Evolutionary conservation across 1,140 invertebrate genomes (phyloP).

Genomic region (Temnothorax longispinosus): DNA sequence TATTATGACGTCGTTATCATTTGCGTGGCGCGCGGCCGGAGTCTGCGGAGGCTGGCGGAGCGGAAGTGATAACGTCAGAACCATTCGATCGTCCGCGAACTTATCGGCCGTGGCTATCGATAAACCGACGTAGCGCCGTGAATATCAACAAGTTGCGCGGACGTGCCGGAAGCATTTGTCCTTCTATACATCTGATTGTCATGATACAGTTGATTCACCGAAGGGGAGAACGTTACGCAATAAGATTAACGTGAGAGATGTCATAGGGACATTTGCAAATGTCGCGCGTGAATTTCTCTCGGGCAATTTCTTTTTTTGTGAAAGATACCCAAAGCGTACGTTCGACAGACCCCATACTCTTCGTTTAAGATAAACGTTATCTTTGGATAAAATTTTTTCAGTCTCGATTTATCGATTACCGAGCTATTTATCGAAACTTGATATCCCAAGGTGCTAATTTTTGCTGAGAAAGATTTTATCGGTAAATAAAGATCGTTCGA

Average conservation of each 20-base stretch:
- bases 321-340: background rate
- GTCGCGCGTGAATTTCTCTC: background rate
- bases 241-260: background rate
- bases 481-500: background rate
- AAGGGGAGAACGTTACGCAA: background rate
- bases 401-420: background rate
- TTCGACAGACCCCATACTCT: background rate
- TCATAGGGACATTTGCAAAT: background rate
- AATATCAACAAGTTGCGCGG: slow-evolving; percentile 43
- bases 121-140: slow-evolving; percentile 8
- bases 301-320: background rate
- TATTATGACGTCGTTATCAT: slow-evolving; percentile 57
- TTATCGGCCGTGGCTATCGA: slow-evolving; percentile 3
- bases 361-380: background rate
- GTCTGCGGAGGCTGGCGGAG: slow-evolving; percentile 22
- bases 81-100: slow-evolving; percentile 32
- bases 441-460: background rate
- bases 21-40: background rate
- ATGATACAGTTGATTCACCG: background rate
- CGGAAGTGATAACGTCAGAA: slow-evolving; percentile 59
- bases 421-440: slow-evolving; percentile 1
- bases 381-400: background rate
- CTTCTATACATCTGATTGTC: background rate
- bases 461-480: slow-evolving; percentile 7
- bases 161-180: slow-evolving; percentile 38